Base-by-base conservation (phyloP, 2,888 invertebrate species). In the Cosmia pyralina region DNA sequence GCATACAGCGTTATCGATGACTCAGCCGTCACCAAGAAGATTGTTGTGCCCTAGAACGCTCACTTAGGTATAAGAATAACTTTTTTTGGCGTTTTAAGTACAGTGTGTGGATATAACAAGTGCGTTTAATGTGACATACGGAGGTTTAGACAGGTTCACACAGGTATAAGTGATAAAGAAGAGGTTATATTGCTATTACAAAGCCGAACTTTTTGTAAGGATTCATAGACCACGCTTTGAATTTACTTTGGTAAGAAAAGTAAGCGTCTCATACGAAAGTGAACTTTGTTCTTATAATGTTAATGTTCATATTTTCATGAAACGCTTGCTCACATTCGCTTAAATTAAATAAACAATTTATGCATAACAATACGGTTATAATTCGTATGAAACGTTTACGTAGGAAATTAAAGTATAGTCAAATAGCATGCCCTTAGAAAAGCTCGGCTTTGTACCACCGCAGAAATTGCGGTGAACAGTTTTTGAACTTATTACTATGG, bases 1-100 rank as follows among this genome's bases (percentile, higher is more conserved):
- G 89, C 90, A 0, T 94, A 92, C 84, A 38, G 78, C 0, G 79
- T 93, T 0, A 80, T 81, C 0, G 87, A 92, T 53, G 94, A 94
- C 77, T 62, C 73, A 0, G 19, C 77, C 0, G 79, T 88, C 59
- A 88, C 86, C 5, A 88, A 86, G 3, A 90, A 89, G 55, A 41
- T 91, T 0, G 88, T 92, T 0, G 91, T 91, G 2, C 93, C 94
- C 0, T 94, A 88, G 19, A n/a, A 22, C 22, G 10, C 7, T 4
- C 8, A 13, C 46, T 50, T 65, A 67, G 19, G 19, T 50, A 59
- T 44, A 75, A n/a, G 19, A 46, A 22, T 55, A 48, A 4, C 5
- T 67, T 38, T 53, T 64, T n/a, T 64, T 64, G 5, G 10, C n/a
- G 4, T n/a, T 38, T 8, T n/a, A 38, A 8, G 2, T 28, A 62